Base-by-base conservation (phyloP, 92 coral and sea anemone genomes). In the Desmophyllum pertusum region DNA sequence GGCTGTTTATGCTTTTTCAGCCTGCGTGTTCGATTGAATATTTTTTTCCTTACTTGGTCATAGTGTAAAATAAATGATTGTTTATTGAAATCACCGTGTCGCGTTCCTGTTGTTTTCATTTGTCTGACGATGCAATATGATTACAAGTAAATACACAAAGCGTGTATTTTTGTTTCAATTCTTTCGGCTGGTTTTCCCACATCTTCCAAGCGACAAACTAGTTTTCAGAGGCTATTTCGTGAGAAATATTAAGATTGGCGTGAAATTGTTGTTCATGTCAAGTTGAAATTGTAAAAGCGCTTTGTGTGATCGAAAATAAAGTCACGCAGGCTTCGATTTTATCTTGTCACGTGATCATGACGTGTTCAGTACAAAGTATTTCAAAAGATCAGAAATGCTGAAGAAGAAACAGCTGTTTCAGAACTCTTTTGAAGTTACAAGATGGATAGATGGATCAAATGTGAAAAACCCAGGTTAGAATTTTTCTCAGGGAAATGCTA, bases 381-480 rank as follows among this genome's bases (percentile, higher is more conserved):
- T 37, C 15, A 67, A 17, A n/a, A 67, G 25, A 67, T 35, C 35
- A 38, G 11, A 35, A 3, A 18, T 17, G 21, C 7, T 37, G 25
- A 67, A 33, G 23, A 30, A 33, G 40, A 35, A 67, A 67, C 25
- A 17, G 35, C 3, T 25, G 43, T 18, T 21, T 67, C 19, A 43
- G 70, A 67, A 19, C 42, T 36, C 29, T 6, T 66, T 5, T 5
- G 2, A 37, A 67, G 27, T 35, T 13, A 10, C 18, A 33, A 38
- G 25, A 67, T 67, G 73, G 73, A 36, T 38, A 36, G 42, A 1
- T 35, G 73, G 73, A 67, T 67, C 27, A 67, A 67, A 37, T 67
- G 42, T 67, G 73, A 67, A 67, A 17, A 36, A 18, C 73, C 25
- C 18, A 67, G 73, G 73, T 67, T 31, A 65, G 71, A 65, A 33